Base-by-base conservation (phyloP, 2,888 invertebrate genomes). In the Noctua comes region DNA sequence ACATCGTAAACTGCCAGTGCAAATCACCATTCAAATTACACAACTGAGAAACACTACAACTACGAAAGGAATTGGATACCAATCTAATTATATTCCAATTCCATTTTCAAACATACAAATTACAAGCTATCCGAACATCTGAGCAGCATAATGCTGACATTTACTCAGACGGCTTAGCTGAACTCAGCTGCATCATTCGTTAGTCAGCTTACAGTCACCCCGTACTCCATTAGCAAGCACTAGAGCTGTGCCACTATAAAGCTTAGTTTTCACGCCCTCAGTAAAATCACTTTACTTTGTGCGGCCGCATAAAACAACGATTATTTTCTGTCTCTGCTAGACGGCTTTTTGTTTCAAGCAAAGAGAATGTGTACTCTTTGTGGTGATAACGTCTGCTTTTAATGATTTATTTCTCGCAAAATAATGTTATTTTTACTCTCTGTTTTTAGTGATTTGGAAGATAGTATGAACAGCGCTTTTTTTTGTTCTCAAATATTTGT, bases 151-250 rank as follows among this genome's bases (percentile, higher is more conserved):
- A 76, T 68, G 62, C 73, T 70, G 54, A 78, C 73, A 71, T 82
- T 82, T 76, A 68, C 70, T 76, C 54, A 73, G 77, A 10, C 65
- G 36, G 77, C 73, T 82, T 59, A 75, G 72, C 59, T 46, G n/a
- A n/a, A 73, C 68, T 72, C 51, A 71, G 72, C 79, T 81, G 77
- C 84, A 79, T 79, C 85, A 86, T 76, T 86, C 75, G 86, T 83
- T 86, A 86, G 86, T 86, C 86, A 86, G 85, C 85, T 86, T 86
- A 85, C 13, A 77, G 86, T 83, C 86, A 79, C 66, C 73, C 82
- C 21, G 74, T 76, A 78, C 80, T 85, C 85, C 85, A 85, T 85
- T 85, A 85, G 74, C 54, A 54, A 62, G 59, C 72, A 80, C 71
- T 73, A 71, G 62, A 80, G 83, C 51, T 70, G 72, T 69, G 24